phyloP scores from a whole-genome alignment of 2,113 vertebrate species.

The Chaetops frenatus region DNA sequence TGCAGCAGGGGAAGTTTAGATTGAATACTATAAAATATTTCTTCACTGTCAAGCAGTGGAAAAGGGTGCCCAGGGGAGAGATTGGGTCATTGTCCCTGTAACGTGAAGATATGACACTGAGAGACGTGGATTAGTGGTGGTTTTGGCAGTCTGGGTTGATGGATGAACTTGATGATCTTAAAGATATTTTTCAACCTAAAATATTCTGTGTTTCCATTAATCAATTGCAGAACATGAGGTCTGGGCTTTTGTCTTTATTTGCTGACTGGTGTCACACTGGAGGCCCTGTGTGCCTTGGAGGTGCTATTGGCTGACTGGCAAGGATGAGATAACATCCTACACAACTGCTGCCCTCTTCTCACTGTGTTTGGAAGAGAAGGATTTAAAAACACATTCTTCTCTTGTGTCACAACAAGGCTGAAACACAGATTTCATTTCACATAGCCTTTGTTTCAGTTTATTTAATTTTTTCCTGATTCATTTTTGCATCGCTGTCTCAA shows the following conservation, averaged over 20 bases:
- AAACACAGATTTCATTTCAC: background rate
- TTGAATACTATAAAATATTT: background rate
- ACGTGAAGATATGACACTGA: accelerated
- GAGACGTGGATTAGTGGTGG: background rate
- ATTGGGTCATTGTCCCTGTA: background rate
- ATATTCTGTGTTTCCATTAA: background rate
- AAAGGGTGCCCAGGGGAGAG: background rate
- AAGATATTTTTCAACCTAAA: background rate
- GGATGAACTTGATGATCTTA: background rate
- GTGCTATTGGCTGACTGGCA: background rate
- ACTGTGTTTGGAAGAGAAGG: background rate
- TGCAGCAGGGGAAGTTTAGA: background rate
- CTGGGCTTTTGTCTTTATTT: background rate
- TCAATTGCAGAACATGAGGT: background rate
- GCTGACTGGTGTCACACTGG: background rate
- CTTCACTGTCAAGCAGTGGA: background rate
- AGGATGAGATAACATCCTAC: background rate
- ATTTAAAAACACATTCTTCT: background rate
- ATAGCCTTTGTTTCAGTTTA: background rate
- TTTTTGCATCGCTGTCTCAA: background rate
- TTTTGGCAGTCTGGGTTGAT: background rate
- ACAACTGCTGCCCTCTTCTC: background rate
- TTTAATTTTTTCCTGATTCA: background rate
- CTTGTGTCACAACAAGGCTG: background rate
- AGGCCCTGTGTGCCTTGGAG: background rate